Evolutionary conservation across 2,888 invertebrate genomes (phyloP), one percentile per base, ranked within the genome.

Genomic region (Rapana venosa): DNA sequence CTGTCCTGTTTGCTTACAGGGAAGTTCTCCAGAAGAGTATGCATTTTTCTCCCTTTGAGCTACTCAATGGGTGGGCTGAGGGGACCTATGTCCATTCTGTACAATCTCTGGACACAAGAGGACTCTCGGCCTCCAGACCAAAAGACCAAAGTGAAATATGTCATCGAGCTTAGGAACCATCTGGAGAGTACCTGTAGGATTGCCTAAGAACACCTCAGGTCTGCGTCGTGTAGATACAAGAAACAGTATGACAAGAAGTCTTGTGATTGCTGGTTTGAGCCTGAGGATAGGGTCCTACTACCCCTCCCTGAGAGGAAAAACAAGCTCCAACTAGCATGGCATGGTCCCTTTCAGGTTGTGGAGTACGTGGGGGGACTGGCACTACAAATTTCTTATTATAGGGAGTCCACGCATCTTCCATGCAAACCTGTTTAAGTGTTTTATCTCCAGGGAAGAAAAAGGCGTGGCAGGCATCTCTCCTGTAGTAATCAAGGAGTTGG

Each of bases 371-470:
- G 77, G 77, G 17, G 77, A 77, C 77, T 77, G 77, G 77, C 30
- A 77, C 77, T 77, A 77, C 77, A 77, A 17, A 17, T 13, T 77
- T 20, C 8, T 8, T 0, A 17, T 77, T 6, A 6, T n/a, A 11
- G 56, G 84, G 2, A 84, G 47, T 22, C 56, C 36, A 32, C 87
- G n/a, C 61, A 30, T 77, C 11, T 81, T 70, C 61, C 89, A 89
- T 32, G 61, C 70, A 4, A 90, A 90, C 17, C 32, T 90, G 32
- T 26, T 87, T 83, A 90, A 90, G 35, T 13, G 56, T 2, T 87
- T 30, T 47, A 2, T 47, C 32, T 36, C 35, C 11, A 20, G 66
- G n/a, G 56, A 70, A 26, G 0, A 26, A n/a, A 30, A 56, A 36
- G 83, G 35, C 35, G 5, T 35, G 20, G 66, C 13, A 15, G 66